Conservation (phyloP, 2,888 invertebrate genomes). For the Chrysomela aeneicollis region DNA sequence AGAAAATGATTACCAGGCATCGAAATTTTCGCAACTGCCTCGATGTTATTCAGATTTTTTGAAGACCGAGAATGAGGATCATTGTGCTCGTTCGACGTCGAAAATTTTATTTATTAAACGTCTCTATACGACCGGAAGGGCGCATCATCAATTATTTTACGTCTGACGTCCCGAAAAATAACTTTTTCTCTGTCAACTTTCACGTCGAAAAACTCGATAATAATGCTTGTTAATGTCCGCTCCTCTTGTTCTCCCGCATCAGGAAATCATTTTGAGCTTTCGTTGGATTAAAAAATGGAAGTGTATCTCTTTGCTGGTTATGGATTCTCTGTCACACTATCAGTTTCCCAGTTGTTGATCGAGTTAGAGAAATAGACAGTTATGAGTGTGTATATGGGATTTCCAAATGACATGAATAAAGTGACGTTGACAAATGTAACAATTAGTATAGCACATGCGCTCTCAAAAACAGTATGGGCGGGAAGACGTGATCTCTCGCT, state of each 20-base stretch:
- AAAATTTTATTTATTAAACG: constrained; percentile 20
- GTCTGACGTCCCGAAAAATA: constrained; percentile 18
- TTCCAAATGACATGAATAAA: too few species aligned
- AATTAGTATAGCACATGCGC: too few species aligned
- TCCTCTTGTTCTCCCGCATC: not conserved
- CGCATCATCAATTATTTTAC: constrained; percentile 20
- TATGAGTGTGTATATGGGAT: too few species aligned
- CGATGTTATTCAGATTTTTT: not conserved
- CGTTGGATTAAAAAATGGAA: not conserved
- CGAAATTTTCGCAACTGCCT: too few species aligned
- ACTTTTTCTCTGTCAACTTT: constrained; percentile 13
- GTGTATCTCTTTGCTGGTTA: not conserved
- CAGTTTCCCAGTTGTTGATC: not conserved
- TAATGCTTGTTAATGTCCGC: constrained; percentile 22
- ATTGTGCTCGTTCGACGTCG: constrained; percentile 3
- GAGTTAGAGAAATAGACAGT: too few species aligned
- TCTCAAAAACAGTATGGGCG: too few species aligned
- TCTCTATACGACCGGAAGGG: constrained; percentile 17
- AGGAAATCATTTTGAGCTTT: not conserved
- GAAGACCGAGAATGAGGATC: not conserved
- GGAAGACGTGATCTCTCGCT: too few species aligned
- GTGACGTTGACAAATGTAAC: too few species aligned
- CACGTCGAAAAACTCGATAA: constrained; percentile 14
- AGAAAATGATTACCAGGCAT: too few species aligned
- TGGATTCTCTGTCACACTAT: not conserved